A percentile compares a stretch with the other conserved stretches of the same genome.
Conservation (phyloP, 2,113 vertebrate genomes). For the Microcebus ravelobensis region DNA sequence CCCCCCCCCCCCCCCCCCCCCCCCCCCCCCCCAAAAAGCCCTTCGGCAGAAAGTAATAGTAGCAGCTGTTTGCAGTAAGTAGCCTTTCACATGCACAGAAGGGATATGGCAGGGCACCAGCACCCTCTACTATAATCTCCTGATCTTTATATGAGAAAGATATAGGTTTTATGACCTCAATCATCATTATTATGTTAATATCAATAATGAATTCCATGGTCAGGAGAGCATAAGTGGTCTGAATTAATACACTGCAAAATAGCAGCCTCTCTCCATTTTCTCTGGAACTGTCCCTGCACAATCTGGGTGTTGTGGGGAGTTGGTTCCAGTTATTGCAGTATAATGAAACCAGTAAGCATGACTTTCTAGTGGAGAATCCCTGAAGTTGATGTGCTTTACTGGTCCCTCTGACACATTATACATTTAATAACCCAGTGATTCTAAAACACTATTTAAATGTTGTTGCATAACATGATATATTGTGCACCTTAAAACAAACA, state of each 20-base stretch:
- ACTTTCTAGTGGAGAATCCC: not conserved
- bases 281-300: not conserved
- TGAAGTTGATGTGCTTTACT: not conserved
- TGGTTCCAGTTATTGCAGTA: not conserved
- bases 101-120: not conserved
- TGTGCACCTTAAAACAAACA: not conserved
- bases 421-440: constrained; percentile 9
- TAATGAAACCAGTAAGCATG: not conserved
- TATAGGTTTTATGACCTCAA: not conserved
- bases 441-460: constrained; percentile 11
- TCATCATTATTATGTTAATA: not conserved
- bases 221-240: not conserved
- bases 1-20: no score
- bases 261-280: not conserved
- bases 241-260: not conserved
- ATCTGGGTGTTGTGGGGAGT: not conserved
- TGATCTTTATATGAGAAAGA: constrained; percentile 7
- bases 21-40: no score
- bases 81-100: not conserved
- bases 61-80: not conserved
- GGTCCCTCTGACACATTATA: not conserved
- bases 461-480: not conserved
- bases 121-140: not conserved
- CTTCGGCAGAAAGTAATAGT: not conserved
- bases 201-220: not conserved